Conservation (phyloP, 2,888 invertebrate genomes). For the Eristalinus sepulchralis region DNA sequence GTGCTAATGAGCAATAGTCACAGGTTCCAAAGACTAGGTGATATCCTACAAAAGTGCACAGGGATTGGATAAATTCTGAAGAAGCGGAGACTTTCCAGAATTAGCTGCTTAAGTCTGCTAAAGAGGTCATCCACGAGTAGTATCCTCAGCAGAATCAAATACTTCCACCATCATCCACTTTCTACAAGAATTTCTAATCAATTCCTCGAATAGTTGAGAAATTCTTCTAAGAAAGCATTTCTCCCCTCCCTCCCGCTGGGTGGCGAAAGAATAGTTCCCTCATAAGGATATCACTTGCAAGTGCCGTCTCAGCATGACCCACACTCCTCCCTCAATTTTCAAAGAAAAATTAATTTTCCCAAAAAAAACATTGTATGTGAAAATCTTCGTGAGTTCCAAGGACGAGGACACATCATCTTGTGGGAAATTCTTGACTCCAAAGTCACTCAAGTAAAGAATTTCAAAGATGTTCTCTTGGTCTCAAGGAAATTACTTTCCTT, state of each 20-base stretch:
- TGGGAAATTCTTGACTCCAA: conserved; percentile 2
- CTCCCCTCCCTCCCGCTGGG: not conserved
- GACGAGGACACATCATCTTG: not conserved
- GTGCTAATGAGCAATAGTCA: too few species aligned
- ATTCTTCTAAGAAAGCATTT: not conserved
- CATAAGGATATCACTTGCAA: not conserved
- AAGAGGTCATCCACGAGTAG: too few species aligned
- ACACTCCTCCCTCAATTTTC: not conserved
- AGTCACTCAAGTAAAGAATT: not conserved
- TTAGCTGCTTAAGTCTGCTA: too few species aligned
- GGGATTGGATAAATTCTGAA: too few species aligned
- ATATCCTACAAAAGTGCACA: too few species aligned
- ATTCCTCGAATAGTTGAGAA: not conserved
- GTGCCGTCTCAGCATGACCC: not conserved
- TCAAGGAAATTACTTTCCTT: conserved; percentile 8
- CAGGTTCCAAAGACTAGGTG: too few species aligned
- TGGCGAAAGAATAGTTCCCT: not conserved
- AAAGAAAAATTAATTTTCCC: not conserved
- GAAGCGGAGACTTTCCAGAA: too few species aligned
- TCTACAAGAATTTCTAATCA: not conserved
- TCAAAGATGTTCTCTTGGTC: not conserved
- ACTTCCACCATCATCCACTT: too few species aligned
- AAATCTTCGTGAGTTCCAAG: not conserved
- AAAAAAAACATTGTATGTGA: not conserved
- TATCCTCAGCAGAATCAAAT: not conserved